These are phyloP conservation scores for Mionectes macconnelli DNA, from an alignment of 2,113 vertebrate genomes.

Conservation along the genomic window DNA sequence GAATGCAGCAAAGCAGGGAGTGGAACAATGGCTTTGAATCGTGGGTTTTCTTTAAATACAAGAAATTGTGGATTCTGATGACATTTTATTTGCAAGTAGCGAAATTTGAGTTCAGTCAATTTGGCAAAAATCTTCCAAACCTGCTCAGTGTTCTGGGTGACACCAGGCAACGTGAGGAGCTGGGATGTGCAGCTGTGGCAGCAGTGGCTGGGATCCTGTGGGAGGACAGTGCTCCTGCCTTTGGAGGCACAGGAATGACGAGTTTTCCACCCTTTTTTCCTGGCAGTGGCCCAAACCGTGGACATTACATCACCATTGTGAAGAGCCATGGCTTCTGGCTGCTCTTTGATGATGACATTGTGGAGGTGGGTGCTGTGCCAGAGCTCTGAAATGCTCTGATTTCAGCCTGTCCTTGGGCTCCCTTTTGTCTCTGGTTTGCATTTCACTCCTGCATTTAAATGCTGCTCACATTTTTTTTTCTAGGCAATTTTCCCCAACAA, in stretches of 20 bases:
- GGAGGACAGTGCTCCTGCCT: background rate
- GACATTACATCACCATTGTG: conserved; percentile 93
- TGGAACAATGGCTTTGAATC: background rate
- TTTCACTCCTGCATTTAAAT: background rate
- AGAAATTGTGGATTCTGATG: accelerated
- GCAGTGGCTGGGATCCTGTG: background rate
- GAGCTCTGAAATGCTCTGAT: background rate
- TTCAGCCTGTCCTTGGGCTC: background rate
- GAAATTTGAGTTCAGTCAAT: background rate
- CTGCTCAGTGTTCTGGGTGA: accelerated
- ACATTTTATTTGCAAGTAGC: background rate
- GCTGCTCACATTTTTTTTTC: background rate
- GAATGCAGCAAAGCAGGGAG: background rate
- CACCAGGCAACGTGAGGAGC: background rate
- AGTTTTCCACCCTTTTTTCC: background rate
- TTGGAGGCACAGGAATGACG: background rate
- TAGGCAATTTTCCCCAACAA: background rate
- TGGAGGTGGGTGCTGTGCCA: conserved; percentile 75
- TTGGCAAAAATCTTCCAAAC: background rate
- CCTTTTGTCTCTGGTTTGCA: background rate
- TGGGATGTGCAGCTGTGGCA: background rate
- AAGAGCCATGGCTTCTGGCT: conserved; percentile 93
- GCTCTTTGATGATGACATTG: conserved; percentile 91
- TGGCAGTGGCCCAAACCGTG: conserved; percentile 87
- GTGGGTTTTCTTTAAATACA: background rate